Conservation (phyloP, 2,888 invertebrate species). For the Drosophila flavopinicola region DNA sequence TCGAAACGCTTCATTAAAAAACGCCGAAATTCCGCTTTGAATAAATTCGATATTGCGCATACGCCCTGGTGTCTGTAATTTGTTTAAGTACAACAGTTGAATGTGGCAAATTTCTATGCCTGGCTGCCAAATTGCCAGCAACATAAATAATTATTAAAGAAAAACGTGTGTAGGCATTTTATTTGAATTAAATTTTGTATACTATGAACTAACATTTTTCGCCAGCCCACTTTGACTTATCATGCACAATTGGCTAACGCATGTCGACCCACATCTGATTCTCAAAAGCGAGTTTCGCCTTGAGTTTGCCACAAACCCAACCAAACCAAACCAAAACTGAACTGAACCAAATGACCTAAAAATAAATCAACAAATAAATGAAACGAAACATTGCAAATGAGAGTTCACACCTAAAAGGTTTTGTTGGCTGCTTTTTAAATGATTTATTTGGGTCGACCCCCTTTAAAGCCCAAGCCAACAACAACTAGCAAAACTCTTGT, state of each 20-base stretch:
- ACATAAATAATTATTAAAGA: not conserved
- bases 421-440: conserved; percentile 44
- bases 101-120: not conserved
- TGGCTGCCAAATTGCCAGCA: no score
- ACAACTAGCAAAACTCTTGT: conserved; percentile 46
- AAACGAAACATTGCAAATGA: conserved; percentile 31
- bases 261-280: conserved; percentile 55
- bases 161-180: not conserved
- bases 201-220: conserved; percentile 8
- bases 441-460: conserved; percentile 66
- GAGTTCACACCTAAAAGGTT: conserved; percentile 67
- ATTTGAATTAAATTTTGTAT: not conserved
- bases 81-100: no score
- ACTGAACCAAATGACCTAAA: conserved; percentile 38
- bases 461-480: conserved; percentile 41
- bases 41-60: conserved; percentile 48
- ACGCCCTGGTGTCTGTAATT: conserved; percentile 39
- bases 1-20: conserved; percentile 55
- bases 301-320: conserved; percentile 23
- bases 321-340: conserved; percentile 27
- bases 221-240: conserved; percentile 41
- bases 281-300: conserved; percentile 40
- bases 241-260: conserved; percentile 43
- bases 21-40: conserved; percentile 28
- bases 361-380: conserved; percentile 25